These are phyloP conservation scores for Prunella strophiata DNA, from an alignment of 2,797 vertebrate genomes.

Conservation along the genomic window DNA sequence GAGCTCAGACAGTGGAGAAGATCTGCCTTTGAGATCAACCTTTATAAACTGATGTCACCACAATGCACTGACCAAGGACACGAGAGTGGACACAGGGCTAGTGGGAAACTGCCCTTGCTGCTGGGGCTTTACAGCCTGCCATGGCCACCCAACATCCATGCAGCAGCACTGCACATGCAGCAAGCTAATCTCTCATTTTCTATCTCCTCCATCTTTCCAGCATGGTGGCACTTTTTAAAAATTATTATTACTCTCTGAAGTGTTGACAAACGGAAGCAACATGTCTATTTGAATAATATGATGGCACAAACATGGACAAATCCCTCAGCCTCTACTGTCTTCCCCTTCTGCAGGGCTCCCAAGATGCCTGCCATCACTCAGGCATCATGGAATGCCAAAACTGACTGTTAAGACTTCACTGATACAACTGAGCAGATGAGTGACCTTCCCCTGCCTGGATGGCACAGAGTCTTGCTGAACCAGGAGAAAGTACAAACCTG, in stretches of 20 bases:
- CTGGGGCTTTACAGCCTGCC: neutral
- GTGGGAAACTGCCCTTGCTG: neutral
- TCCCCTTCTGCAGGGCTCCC: neutral
- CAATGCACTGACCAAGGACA: neutral
- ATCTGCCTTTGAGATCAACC: neutral
- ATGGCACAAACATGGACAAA: neutral
- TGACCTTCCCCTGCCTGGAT: neutral
- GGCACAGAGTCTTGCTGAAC: neutral
- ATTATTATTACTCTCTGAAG: neutral
- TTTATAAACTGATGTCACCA: neutral
- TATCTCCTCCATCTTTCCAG: neutral
- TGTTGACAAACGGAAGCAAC: neutral
- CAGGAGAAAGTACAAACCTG: neutral
- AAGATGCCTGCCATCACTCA: rapidly evolving
- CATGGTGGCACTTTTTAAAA: neutral
- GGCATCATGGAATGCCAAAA: neutral
- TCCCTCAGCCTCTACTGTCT: neutral
- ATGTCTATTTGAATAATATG: neutral
- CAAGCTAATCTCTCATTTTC: neutral
- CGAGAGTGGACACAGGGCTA: neutral
- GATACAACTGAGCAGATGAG: neutral
- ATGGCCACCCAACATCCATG: neutral
- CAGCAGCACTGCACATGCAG: neutral
- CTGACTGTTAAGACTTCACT: neutral
- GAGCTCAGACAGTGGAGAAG: rapidly evolving